Evolutionary conservation across 2,888 invertebrate genomes (phyloP).

Genomic region (Brachycybe producta): DNA sequence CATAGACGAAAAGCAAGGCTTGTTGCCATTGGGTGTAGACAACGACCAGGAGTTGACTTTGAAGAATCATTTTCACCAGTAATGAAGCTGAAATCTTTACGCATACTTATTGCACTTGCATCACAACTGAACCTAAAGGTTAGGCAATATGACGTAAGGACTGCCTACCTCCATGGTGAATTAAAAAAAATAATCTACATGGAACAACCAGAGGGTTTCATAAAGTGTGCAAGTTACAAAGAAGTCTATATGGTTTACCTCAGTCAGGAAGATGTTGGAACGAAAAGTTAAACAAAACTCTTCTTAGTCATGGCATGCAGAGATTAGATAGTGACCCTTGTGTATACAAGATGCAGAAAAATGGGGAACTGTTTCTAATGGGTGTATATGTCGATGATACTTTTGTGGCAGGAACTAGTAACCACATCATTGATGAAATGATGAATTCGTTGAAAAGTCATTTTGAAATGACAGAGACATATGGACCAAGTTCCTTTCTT

Average conservation of each 20-base stretch:
- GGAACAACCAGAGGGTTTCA: slow-evolving; percentile 18
- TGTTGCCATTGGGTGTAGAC: slow-evolving; percentile 17
- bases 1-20: slow-evolving; percentile 19
- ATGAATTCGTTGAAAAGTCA: neutral
- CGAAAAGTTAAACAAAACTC: neutral
- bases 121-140: slow-evolving; percentile 3
- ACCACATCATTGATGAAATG: neutral
- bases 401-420: neutral
- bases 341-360: neutral
- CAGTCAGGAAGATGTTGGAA: no score
- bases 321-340: neutral
- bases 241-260: slow-evolving; percentile 16
- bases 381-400: neutral
- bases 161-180: slow-evolving; percentile 17
- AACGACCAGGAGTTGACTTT: slow-evolving; percentile 15
- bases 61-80: slow-evolving; percentile 17
- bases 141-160: slow-evolving; percentile 15
- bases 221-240: slow-evolving; percentile 16
- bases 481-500: neutral
- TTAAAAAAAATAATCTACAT: no score
- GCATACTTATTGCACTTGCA: slow-evolving; percentile 13
- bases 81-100: slow-evolving; percentile 7
- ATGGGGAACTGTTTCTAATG: neutral
- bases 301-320: neutral
- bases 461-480: neutral